phyloP scores from a whole-genome alignment of 2,888 invertebrate species.

The Pristionchus maxplancki region DNA sequence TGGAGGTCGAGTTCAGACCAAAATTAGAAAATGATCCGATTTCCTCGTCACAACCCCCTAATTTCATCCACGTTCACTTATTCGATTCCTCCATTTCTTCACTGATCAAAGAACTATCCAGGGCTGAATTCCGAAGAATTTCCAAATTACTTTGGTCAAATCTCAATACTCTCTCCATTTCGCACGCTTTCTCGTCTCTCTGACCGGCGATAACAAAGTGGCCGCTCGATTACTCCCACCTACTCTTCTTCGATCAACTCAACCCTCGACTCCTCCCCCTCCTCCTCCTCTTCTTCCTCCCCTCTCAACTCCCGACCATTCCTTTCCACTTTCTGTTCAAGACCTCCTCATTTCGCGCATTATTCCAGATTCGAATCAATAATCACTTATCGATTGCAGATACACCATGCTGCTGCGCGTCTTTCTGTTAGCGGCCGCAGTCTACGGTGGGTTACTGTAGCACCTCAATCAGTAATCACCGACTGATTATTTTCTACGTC shows the following conservation, averaged over 20 bases:
- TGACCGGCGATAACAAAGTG: no score
- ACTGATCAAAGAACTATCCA: no score
- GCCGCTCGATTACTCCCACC: no score
- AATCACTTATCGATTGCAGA: not conserved
- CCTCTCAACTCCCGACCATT: not conserved
- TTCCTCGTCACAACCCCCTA: no score
- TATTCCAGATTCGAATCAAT: not conserved
- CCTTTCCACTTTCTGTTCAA: not conserved
- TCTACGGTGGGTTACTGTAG: not conserved
- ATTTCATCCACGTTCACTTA: no score
- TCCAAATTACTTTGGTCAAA: no score
- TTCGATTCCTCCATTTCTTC: no score
- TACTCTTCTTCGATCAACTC: not conserved
- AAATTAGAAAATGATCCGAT: no score
- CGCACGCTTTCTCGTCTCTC: no score
- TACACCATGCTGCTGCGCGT: constrained; percentile 20
- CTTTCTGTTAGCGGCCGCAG: not conserved
- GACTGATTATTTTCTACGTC: not conserved
- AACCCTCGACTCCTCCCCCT: not conserved
- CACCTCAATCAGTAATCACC: not conserved
- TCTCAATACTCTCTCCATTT: no score
- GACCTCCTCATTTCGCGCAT: not conserved
- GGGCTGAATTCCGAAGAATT: no score
- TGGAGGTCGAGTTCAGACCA: no score
- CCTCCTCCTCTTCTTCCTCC: not conserved